Conservation (phyloP, 2,797 vertebrate species). For the Cirrhinus molitorella region DNA sequence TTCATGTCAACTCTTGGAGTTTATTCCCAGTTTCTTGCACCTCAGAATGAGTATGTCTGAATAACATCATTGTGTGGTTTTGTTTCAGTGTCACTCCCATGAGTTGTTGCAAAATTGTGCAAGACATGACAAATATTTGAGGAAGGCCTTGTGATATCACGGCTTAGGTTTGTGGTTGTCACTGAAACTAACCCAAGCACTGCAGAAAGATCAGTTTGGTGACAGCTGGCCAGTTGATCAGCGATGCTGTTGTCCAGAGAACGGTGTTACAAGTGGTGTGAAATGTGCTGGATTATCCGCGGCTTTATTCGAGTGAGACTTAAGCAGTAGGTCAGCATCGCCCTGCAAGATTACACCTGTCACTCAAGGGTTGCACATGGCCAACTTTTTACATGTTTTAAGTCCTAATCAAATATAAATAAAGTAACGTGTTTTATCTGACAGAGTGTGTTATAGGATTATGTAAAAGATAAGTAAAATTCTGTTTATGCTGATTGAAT, state of each 20-base stretch:
- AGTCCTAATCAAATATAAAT: no score
- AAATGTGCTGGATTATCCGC: slow-evolving; percentile 28
- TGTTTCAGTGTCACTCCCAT: background rate
- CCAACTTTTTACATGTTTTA: no score
- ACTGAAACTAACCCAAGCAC: background rate
- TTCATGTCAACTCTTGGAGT: background rate
- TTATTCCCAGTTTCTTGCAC: background rate
- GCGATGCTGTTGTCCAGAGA: background rate
- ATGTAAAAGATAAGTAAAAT: slow-evolving; percentile 8
- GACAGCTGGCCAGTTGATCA: slow-evolving; percentile 18
- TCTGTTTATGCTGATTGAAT: slow-evolving; percentile 27
- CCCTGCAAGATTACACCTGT: slow-evolving; percentile 19
- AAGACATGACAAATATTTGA: slow-evolving; percentile 1
- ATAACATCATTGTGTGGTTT: background rate
- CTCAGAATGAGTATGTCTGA: background rate
- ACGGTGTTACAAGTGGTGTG: slow-evolving; percentile 34
- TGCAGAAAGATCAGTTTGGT: background rate
- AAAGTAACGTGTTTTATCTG: slow-evolving; percentile 9
- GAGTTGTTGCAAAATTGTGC: slow-evolving; percentile 11
- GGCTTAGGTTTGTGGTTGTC: background rate
- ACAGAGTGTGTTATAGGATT: slow-evolving; percentile 23
- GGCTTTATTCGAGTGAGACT: slow-evolving; percentile 20
- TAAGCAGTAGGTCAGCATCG: slow-evolving; percentile 4
- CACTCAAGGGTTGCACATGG: slow-evolving; percentile 2
- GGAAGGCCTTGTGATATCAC: slow-evolving; percentile 25